phyloP scores from a whole-genome alignment of 2,888 invertebrate genomes.

The Drosophila rubida region DNA sequence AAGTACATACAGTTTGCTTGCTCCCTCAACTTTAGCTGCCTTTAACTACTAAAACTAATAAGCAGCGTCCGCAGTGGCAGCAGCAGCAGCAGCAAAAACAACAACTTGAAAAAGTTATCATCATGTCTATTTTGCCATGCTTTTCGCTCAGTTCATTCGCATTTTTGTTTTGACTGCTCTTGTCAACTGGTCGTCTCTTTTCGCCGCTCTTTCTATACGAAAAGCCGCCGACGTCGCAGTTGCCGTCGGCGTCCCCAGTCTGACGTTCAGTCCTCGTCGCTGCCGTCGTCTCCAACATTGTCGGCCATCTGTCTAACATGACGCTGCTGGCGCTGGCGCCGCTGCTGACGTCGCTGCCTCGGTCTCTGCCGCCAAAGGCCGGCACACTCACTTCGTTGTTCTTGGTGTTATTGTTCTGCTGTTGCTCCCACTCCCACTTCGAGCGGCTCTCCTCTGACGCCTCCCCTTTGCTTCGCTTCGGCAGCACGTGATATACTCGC shows the following conservation, averaged over 20 bases:
- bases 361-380: constrained; percentile 79
- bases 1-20: constrained; percentile 13
- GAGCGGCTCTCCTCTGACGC: constrained; percentile 1
- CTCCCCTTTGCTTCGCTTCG: constrained; percentile 32
- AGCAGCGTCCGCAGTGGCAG: neutral
- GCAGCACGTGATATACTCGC: constrained; percentile 78
- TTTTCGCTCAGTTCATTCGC: constrained; percentile 64
- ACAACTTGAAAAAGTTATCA: constrained; percentile 51
- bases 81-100: constrained; percentile 25
- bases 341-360: constrained; percentile 44
- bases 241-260: constrained; percentile 8
- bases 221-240: constrained; percentile 48
- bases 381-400: constrained; percentile 62
- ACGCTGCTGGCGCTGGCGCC: constrained; percentile 54
- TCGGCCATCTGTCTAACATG: constrained; percentile 65
- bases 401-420: constrained; percentile 24
- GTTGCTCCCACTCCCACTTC: constrained; percentile 32
- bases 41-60: constrained; percentile 17
- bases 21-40: neutral
- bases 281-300: constrained; percentile 39
- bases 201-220: constrained; percentile 73
- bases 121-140: constrained; percentile 42
- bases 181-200: constrained; percentile 57
- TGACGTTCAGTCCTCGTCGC: constrained; percentile 41
- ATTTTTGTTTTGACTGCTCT: constrained; percentile 76